Evolutionary conservation across 2,113 vertebrate genomes (phyloP), one percentile per base, ranked within the genome.

Genomic region (Caranx ignobilis): DNA sequence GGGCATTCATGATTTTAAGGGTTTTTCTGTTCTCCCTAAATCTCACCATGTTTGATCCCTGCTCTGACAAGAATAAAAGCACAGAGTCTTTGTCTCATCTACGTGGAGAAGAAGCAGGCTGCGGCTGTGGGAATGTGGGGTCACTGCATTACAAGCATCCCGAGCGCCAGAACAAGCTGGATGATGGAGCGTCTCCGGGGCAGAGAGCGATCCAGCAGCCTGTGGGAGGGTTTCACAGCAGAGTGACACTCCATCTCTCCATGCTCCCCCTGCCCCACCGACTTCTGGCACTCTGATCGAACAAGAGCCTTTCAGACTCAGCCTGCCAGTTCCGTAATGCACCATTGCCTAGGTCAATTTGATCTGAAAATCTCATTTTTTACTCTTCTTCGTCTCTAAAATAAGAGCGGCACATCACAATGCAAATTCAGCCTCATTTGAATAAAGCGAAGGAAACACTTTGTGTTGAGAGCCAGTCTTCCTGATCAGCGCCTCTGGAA

Each of bases 331-430:
- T 97, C 94, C 95, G 98, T 97, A 97, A 99, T 96, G 98, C 98
- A 97, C 98, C 98, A 97, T 96, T 98, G 98, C 96, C 96, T 97
- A 95, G 98, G 98, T 99, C 98, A 99, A 99, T 99, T 99, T 98
- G 98, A 98, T 99, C 97, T 99, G 97, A 98, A 98, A 99, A 99
- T 99, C 98, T 99, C 97, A 98, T 99, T 98, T 99, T 99, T 98
- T 96, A 94, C 92, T 94, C 98, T 97, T 97, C 97, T 97, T 95
- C 93, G 89, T 76, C 96, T 96, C 96, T 97, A 97, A 95, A 99
- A 98, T 98, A 98, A 99, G 97, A 96, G 97, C 96, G 96, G 96
- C 97, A 96, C 97, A 99, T 99, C 98, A 99, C 97, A 98, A 99
- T 99, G 98, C 98, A 99, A 99, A 99, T 99, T 97, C 97, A 97